These are phyloP conservation scores for Drosophila sechellia DNA, from an alignment of 1,140 invertebrate species.

Conservation along the genomic window DNA sequence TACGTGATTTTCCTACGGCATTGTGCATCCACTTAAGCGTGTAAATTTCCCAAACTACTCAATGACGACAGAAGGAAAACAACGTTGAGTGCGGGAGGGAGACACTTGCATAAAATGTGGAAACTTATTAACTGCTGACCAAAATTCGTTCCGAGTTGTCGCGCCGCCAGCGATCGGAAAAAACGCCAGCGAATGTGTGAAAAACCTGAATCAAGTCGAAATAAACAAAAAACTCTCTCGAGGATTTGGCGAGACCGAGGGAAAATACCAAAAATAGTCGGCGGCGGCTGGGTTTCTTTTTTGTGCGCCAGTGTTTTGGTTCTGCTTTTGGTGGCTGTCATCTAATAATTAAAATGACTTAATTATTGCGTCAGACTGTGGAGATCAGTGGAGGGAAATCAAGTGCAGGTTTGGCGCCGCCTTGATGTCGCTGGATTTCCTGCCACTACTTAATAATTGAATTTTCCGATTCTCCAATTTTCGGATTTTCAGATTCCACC, in stretches of 20 bases:
- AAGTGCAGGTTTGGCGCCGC: slow-evolving; percentile 58
- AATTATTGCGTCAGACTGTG: slow-evolving; percentile 80
- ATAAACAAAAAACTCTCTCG: slow-evolving; percentile 61
- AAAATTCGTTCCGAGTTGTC: slow-evolving; percentile 44
- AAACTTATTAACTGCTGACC: slow-evolving; percentile 76
- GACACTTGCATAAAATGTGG: slow-evolving; percentile 80
- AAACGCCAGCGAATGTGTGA: slow-evolving; percentile 75
- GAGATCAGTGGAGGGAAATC: slow-evolving; percentile 55
- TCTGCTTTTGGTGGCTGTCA: slow-evolving; percentile 67
- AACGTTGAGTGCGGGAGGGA: slow-evolving; percentile 29
- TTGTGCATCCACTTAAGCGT: slow-evolving; percentile 61
- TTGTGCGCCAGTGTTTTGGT: slow-evolving; percentile 32
- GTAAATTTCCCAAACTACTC: slow-evolving; percentile 67
- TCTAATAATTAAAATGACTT: slow-evolving; percentile 83
- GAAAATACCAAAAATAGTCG: slow-evolving; percentile 65
- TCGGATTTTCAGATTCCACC: background rate
- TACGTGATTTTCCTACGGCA: slow-evolving; percentile 35
- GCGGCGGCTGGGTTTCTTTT: slow-evolving; percentile 22
- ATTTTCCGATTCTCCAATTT: slow-evolving; percentile 4
- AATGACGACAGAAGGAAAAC: slow-evolving; percentile 37
- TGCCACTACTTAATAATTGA: slow-evolving; percentile 44
- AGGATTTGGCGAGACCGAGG: slow-evolving; percentile 71
- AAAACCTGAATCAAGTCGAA: slow-evolving; percentile 65
- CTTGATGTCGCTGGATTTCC: slow-evolving; percentile 67
- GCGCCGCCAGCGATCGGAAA: slow-evolving; percentile 41